Base-by-base conservation (phyloP, 2,797 vertebrate species). In the Rhabdomys pumilio region DNA sequence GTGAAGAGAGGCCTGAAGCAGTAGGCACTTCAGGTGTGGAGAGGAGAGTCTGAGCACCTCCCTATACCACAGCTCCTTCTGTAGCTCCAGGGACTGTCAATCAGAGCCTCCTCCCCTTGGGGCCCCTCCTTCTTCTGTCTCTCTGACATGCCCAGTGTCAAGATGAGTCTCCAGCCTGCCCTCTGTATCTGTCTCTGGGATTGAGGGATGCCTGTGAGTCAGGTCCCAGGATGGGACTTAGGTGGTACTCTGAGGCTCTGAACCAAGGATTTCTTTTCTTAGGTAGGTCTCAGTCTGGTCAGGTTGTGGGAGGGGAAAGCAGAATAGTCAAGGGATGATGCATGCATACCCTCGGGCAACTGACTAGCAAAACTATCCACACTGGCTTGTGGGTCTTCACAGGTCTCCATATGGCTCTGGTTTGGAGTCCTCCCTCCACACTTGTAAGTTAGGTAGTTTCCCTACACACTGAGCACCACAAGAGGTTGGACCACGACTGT, bases 341-440 rank as follows among this genome's bases (percentile, higher is more conserved):
- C 0, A 1, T 13, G 0, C 2, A 0, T 67, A 41, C 50, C 31
- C 4, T 17, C 0, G 7, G 29, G 61, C 34, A 53, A 53, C 69
- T 61, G 75, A 17, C 8, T 0, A 65, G 44, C 3, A 3, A 31
- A 26, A 7, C 44, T 10, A 17, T 29, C 50, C 61, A 5, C 2
- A 29, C 38, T 20, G 38, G 29, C 47, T 14, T 61, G 55, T 24
- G 1, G 80, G 12, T n/a, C 3, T 50, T 6, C 15, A 44, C 10
- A 31, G 6, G 69, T 3, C 0, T 31, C 19, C 2, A 1, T 9
- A 29, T 69, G 63, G 9, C 26, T 75, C 47, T 3, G 38, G 57
- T 2, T 38, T 9, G 1, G 59, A 20, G 14, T 0, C 29, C 14
- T 0, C 20, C 15, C 65, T 50, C 22, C 6, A 1, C 0, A 19